Conservation (phyloP, 1,140 invertebrate species). For the Chionoecetes opilio region DNA sequence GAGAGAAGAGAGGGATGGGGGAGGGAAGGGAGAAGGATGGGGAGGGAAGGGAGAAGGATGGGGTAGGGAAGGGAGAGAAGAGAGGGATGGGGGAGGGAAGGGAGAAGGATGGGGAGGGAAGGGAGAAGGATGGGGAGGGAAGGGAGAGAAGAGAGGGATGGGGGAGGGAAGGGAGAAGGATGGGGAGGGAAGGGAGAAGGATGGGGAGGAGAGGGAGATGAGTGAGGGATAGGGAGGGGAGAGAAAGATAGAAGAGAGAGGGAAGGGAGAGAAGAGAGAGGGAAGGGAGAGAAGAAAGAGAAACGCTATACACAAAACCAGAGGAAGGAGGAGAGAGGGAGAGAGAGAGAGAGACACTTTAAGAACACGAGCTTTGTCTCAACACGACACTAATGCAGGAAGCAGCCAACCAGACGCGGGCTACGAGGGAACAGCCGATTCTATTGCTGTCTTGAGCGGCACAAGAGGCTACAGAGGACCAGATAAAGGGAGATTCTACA, state of each 20-base stretch:
- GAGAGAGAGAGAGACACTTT: background rate
- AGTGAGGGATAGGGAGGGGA: background rate
- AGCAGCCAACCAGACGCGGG: too few species aligned
- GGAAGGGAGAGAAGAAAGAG: background rate
- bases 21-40: background rate
- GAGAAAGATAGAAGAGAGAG: background rate
- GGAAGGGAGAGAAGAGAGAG: background rate
- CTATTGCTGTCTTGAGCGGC: background rate
- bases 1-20: background rate
- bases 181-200: background rate
- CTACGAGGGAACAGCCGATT: background rate
- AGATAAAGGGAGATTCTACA: background rate
- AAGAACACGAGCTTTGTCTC: background rate
- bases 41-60: too few species aligned
- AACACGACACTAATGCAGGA: too few species aligned
- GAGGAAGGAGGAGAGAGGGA: background rate
- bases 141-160: background rate
- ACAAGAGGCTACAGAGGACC: background rate
- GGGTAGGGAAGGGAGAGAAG: too few species aligned
- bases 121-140: background rate
- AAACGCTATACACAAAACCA: background rate
- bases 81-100: too few species aligned
- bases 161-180: background rate
- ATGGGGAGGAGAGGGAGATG: background rate
- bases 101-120: background rate